Base-by-base conservation (phyloP, 2,113 vertebrate genomes). In the Phaetusa simplex region DNA sequence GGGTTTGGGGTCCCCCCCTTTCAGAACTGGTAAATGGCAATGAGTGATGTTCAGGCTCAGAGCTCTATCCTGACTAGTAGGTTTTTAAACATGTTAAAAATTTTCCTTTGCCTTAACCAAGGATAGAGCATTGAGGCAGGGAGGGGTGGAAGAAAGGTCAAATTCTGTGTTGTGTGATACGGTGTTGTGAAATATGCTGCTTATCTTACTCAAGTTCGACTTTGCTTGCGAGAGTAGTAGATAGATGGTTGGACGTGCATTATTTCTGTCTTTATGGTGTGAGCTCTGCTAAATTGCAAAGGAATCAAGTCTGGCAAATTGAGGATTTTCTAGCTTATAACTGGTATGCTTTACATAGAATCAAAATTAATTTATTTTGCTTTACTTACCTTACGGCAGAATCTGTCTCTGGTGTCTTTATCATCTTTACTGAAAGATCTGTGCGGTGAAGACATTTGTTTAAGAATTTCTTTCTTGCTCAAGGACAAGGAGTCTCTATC, bases 391-490 rank as follows among this genome's bases (percentile, higher is more conserved):
- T 99, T 99, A 73, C 99, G 99, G 92, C 98, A 98, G 40, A 99
- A 89, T 97, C 97, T 98, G 34, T 98, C 97, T 96, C 97, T 98
- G 76, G 95, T 95, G 38, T 98, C 98, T 97, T 98, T 96, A 43
- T 98, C 98, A 7, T 99, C 98, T 88, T 97, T 98, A 40, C 89
- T 98, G 88, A 96, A 98, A 66, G 97, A 94, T 81, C 93, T 98
- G 82, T 98, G 96, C 6, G 99, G 98, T 80, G 99, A 99, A 47
- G 99, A 99, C 99, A 99, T 99, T 96, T 99, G 99, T 95, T 98
- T 98, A 62, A 99, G 98, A 43, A 99, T 98, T 96, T 99, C 99
- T 91, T 95, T 99, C 97, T 99, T 99, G 86, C 97, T 98, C 24
- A 97, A 82, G 86, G 99, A 97, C 73, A 99, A 45, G 74, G 98